Conservation (phyloP, 2,888 invertebrate genomes). For the Ectropis crepuscularia region DNA sequence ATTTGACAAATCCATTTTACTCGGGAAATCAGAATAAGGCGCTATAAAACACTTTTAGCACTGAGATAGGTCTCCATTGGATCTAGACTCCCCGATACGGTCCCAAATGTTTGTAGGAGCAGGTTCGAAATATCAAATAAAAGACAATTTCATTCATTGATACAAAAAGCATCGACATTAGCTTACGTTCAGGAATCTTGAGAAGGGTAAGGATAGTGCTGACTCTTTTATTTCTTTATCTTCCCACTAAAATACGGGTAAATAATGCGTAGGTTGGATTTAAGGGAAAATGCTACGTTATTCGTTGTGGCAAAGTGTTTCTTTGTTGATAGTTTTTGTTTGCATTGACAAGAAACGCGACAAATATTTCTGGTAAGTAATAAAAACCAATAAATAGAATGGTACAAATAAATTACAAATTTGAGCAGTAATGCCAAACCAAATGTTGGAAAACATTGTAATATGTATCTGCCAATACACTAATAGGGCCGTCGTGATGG, state of each 20-base stretch:
- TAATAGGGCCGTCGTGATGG: too few relatives aligned
- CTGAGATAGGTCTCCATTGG: not conserved
- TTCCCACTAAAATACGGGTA: slow-evolving; percentile 30
- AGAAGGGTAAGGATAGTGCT: slow-evolving; percentile 34
- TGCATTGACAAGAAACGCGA: not conserved
- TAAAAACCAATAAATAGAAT: not conserved
- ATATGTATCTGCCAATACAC: too few relatives aligned
- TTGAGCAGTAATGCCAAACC: too few relatives aligned
- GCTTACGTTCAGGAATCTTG: slow-evolving; percentile 33
- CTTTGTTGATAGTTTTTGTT: not conserved
- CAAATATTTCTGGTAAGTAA: not conserved
- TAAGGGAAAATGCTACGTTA: slow-evolving; percentile 11
- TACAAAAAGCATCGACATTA: slow-evolving; percentile 33
- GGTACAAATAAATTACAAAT: too few relatives aligned
- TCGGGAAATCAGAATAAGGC: not conserved
- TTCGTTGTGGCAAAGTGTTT: slow-evolving; percentile 14
- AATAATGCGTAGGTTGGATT: slow-evolving; percentile 28
- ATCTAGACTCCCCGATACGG: slow-evolving; percentile 6
- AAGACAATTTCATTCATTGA: slow-evolving; percentile 30
- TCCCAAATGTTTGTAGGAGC: slow-evolving; percentile 23
- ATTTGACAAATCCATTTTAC: not conserved
- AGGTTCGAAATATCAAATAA: slow-evolving; percentile 17
- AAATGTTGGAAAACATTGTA: too few relatives aligned
- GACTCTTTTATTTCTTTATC: slow-evolving; percentile 36
- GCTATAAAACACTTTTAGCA: not conserved